Conservation (phyloP, 2,797 vertebrate species). For the Xenopus petersii region DNA sequence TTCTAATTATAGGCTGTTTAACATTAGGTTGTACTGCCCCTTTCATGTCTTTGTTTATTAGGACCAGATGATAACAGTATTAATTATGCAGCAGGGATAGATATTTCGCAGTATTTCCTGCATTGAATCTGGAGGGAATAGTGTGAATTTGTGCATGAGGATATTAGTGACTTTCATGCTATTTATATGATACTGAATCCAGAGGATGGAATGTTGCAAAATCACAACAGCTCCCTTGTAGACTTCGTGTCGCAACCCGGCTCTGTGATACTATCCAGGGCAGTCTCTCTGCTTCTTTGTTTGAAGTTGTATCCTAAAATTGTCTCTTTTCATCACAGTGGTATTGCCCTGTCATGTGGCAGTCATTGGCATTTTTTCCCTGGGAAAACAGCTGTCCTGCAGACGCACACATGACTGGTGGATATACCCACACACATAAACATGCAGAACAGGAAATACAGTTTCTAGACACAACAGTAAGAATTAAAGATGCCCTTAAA, state of each 20-base stretch:
- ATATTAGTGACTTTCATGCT: too few species aligned
- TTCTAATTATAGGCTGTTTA: too few species aligned
- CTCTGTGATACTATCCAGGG: conserved; percentile 43
- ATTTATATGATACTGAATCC: background rate
- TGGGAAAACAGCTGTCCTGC: conserved; percentile 37
- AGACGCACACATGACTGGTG: conserved; percentile 4
- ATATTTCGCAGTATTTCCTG: too few species aligned
- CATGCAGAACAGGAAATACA: conserved; percentile 28
- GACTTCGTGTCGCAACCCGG: conserved; percentile 9
- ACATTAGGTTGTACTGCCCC: too few species aligned
- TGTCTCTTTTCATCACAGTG: conserved; percentile 46
- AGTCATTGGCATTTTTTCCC: conserved; percentile 29
- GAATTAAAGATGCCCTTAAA: conserved; percentile 26
- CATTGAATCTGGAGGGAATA: too few species aligned
- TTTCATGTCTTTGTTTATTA: too few species aligned
- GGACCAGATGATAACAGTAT: too few species aligned
- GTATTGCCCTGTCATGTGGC: conserved; percentile 39
- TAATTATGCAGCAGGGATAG: too few species aligned
- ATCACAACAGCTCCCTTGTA: background rate
- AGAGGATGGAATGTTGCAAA: background rate
- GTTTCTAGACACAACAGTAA: conserved; percentile 42
- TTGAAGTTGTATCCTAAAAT: conserved; percentile 49
- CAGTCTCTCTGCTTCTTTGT: conserved; percentile 43
- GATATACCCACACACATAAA: conserved; percentile 7
- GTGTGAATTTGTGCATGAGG: background rate